Evolutionary conservation across 2,113 vertebrate species (phyloP).

Genomic region (Crotalus helleri): DNA sequence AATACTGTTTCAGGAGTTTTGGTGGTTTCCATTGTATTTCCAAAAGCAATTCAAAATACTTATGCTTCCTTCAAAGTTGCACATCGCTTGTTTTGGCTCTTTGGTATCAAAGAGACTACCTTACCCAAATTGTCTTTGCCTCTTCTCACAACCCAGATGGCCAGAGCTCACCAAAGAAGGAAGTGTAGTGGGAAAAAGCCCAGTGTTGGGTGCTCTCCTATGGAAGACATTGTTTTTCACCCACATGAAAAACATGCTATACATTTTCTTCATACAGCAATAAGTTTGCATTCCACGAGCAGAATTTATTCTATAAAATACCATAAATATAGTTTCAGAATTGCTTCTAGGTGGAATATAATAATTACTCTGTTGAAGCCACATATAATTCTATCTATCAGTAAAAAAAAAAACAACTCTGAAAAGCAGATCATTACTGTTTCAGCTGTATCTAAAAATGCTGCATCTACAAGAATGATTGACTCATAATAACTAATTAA

Average conservation of each 20-base stretch:
- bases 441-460: not conserved
- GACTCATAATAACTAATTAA: not conserved
- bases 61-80: not conserved
- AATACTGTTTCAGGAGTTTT: not conserved
- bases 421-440: not conserved
- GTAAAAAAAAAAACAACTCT: not conserved
- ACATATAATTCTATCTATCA: not conserved
- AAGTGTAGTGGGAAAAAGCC: not conserved
- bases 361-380: not conserved
- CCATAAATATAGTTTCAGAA: not conserved
- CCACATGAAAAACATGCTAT: not conserved
- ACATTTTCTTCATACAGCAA: not conserved
- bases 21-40: not conserved
- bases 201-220: not conserved
- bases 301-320: not conserved
- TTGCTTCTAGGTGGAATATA: not conserved
- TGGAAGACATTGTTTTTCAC: not conserved
- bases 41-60: not conserved
- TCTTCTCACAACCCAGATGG: not conserved
- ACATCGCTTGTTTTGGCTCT: not conserved
- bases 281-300: not conserved
- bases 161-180: not conserved
- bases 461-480: not conserved
- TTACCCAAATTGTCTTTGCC: not conserved
- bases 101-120: not conserved